Percentiles rank a stretch among this genome's conserved stretches.
Conservation (phyloP, 2,797 vertebrate species). For the Ctenopoma multispine region DNA sequence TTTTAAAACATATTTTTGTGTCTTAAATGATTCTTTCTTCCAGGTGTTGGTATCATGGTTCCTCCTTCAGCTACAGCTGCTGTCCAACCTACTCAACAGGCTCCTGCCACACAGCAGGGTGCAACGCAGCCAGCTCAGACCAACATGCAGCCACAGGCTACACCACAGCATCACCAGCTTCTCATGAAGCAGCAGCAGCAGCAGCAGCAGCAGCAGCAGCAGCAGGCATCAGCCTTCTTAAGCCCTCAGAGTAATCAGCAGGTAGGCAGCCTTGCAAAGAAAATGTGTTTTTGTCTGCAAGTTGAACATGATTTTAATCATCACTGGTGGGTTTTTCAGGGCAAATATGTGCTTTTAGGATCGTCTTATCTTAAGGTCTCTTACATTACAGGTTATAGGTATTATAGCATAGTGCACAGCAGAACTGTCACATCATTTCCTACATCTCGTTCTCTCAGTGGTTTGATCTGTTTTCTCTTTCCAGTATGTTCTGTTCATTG, state of each 20-base stretch:
- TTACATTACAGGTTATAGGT: too few relatives aligned
- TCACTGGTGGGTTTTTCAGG: not conserved
- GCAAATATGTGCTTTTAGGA: not conserved
- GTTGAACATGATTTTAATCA: not conserved
- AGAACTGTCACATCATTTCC: not conserved
- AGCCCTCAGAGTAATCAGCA: conserved; percentile 82
- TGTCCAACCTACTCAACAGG: conserved; percentile 81
- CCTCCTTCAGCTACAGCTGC: conserved; percentile 76
- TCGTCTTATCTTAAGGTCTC: not conserved
- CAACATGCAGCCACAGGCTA: conserved; percentile 84
- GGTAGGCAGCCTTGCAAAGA: conserved; percentile 63
- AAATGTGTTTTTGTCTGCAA: conserved; percentile 1
- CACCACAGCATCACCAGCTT: conserved; percentile 90
- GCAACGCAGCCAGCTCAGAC: conserved; percentile 76
- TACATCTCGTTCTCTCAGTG: not conserved
- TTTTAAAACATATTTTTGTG: not conserved
- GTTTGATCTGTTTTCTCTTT: not conserved
- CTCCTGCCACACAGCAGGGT: conserved; percentile 68
- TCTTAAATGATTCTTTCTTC: conserved; percentile 14
- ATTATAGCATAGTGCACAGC: not conserved
- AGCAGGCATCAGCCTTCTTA: conserved; percentile 77
- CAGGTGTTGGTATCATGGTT: conserved; percentile 64
- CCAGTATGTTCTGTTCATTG: not conserved
- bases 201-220: conserved; percentile 91
- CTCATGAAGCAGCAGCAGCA: conserved; percentile 89